Conservation (phyloP, 2,113 vertebrate species). For the Trematomus loennbergii region DNA sequence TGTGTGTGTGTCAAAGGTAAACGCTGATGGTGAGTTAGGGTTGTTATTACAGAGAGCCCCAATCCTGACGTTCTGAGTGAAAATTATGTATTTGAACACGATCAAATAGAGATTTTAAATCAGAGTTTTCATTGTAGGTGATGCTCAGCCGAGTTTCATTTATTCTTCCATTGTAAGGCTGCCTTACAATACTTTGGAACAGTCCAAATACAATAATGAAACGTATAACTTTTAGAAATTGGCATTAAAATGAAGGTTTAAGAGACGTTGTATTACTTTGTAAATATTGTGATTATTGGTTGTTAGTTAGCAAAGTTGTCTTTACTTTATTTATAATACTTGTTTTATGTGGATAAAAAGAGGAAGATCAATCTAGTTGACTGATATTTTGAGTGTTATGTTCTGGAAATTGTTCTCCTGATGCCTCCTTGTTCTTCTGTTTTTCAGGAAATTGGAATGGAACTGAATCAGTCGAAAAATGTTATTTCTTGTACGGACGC, state of each 20-base stretch:
- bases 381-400: neutral
- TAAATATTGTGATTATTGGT: neutral
- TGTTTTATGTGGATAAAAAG: neutral
- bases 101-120: neutral
- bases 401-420: neutral
- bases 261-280: neutral
- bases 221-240: neutral
- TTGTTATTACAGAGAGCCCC: neutral
- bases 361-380: neutral
- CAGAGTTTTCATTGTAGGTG: neutral
- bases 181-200: neutral
- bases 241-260: neutral
- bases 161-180: too few relatives aligned
- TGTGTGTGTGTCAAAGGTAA: constrained; percentile 41
- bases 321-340: too few relatives aligned
- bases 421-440: constrained; percentile 53
- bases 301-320: neutral
- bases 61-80: neutral
- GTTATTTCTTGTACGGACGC: constrained; percentile 73
- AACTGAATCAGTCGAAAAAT: constrained; percentile 83
- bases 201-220: neutral
- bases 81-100: neutral
- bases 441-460: constrained; percentile 81
- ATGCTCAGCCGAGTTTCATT: too few relatives aligned
- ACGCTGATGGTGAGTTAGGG: constrained; percentile 22